Evolutionary conservation across 2,113 vertebrate species (phyloP).

Genomic region (Podarcis cretensis): DNA sequence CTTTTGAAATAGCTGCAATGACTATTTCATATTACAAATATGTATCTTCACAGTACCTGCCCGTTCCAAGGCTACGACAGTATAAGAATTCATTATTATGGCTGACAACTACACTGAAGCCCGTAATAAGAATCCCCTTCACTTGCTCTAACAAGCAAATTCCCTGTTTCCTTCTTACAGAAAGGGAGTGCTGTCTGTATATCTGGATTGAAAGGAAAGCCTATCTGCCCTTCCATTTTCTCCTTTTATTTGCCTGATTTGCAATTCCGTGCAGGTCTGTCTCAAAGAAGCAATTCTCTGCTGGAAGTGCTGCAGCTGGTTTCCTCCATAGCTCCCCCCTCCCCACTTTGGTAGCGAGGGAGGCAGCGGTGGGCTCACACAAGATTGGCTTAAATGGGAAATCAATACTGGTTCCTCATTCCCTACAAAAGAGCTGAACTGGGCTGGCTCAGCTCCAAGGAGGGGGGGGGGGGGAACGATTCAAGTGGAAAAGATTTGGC

Average conservation of each 20-base stretch:
- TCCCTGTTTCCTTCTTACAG: conserved; percentile 69
- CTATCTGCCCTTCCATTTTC: conserved; percentile 60
- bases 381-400: conserved; percentile 68
- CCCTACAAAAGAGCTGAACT: conserved; percentile 72
- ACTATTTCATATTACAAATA: conserved; percentile 42
- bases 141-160: conserved; percentile 70
- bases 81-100: conserved; percentile 59
- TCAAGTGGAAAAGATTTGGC: conserved; percentile 60
- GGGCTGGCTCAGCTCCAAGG: conserved; percentile 61
- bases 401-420: conserved; percentile 68
- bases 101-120: conserved; percentile 60
- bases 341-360: conserved; percentile 44
- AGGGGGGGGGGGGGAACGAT: conserved; percentile 55
- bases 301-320: conserved; percentile 66
- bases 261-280: conserved; percentile 65
- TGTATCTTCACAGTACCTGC: conserved; percentile 43
- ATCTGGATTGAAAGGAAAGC: conserved; percentile 68
- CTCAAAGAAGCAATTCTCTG: conserved; percentile 58
- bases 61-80: conserved; percentile 50
- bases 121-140: conserved; percentile 66
- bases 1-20: conserved; percentile 32
- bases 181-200: conserved; percentile 62
- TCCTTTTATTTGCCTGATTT: conserved; percentile 66
- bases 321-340: conserved; percentile 38
- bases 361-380: conserved; percentile 56